These are phyloP conservation scores for Dexiosoma caninum DNA, from an alignment of 2,888 invertebrate species.

Conservation along the genomic window DNA sequence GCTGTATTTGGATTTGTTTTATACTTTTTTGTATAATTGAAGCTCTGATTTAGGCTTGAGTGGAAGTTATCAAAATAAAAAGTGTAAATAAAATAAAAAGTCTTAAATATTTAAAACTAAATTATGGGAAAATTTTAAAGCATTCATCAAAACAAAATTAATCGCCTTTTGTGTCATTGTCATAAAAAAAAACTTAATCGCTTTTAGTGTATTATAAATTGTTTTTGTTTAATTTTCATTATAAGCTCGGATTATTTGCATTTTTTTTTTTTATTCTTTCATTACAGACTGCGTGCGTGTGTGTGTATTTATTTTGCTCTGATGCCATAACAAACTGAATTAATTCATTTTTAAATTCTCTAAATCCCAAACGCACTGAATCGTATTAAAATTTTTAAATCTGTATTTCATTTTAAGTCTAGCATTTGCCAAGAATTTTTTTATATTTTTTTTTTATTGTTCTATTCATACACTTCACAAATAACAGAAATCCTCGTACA, in stretches of 20 bases:
- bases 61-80: too few relatives aligned
- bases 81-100: neutral
- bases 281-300: neutral
- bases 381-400: conserved; percentile 61
- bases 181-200: conserved; percentile 37
- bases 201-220: conserved; percentile 8
- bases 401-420: conserved; percentile 58
- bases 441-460: neutral
- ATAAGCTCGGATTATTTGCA: neutral
- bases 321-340: conserved; percentile 50
- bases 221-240: conserved; percentile 6
- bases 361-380: conserved; percentile 53
- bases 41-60: too few relatives aligned
- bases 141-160: conserved; percentile 9
- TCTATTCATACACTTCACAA: neutral
- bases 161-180: conserved; percentile 23
- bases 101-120: neutral
- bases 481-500: conserved; percentile 9
- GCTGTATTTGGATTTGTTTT: too few relatives aligned
- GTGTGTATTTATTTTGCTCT: neutral
- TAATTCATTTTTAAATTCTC: conserved; percentile 51
- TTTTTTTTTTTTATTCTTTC: neutral
- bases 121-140: neutral
- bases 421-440: conserved; percentile 48
- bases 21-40: too few relatives aligned